These are phyloP conservation scores for Radopholus similis DNA, from an alignment of 1,140 invertebrate genomes.

Conservation along the genomic window DNA sequence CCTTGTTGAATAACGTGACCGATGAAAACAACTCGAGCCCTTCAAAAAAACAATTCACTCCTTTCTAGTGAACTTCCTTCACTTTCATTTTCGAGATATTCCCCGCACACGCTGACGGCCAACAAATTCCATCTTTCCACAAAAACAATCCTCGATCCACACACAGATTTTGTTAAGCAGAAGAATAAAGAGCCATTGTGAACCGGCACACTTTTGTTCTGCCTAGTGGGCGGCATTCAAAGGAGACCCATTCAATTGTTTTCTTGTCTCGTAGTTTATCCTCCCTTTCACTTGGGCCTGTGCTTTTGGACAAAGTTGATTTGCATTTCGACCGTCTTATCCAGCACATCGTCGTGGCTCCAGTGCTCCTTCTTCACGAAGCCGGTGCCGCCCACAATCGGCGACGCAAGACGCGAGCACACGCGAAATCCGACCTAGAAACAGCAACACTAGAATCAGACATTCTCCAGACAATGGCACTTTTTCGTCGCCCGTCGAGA, in stretches of 20 bases:
- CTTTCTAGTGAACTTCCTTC: no score
- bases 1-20: no score
- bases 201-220: no score
- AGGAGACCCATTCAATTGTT: neutral
- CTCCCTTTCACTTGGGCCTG: neutral
- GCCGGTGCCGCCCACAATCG: conserved; percentile 39
- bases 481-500: conserved; percentile 39
- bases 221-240: no score
- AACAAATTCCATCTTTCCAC: no score
- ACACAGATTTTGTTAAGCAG: no score
- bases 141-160: no score
- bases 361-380: conserved; percentile 32
- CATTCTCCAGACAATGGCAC: conserved; percentile 14
- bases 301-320: conserved; percentile 43
- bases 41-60: no score
- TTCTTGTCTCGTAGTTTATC: neutral
- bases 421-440: conserved; percentile 38
- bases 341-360: conserved; percentile 40
- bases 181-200: no score
- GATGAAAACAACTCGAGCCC: no score
- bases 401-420: conserved; percentile 31
- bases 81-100: no score
- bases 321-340: conserved; percentile 43
- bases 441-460: neutral
- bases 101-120: no score